Base-by-base conservation (phyloP, 2,888 invertebrate genomes). In the Stenodema calcarata region DNA sequence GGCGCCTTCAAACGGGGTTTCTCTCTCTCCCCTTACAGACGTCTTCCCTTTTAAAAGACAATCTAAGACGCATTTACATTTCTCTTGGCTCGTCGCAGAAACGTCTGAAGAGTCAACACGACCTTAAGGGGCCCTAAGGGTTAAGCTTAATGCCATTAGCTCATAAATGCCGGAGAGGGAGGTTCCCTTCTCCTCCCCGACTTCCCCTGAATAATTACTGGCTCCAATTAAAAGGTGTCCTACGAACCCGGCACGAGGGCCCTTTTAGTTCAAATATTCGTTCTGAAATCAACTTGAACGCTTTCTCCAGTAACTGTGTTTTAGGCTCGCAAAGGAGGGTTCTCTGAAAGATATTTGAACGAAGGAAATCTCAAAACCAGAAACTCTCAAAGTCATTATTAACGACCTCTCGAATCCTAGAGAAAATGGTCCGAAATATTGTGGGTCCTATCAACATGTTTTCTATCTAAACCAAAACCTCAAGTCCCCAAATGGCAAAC, bases 201-300 rank as follows among this genome's bases (percentile, higher is more conserved):
- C 0, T n/a, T 14, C n/a, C 35, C 35, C 73, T 73, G 82, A 82
- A 82, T 82, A 82, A 82, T 82, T 82, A 82, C 82, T 69, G 82
- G 35, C 69, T 82, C 82, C 82, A 82, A 82, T 82, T 82, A 82
- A 82, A 82, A 82, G 82, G 82, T 82, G 82, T 54, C 50, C 80
- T 54, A 11, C 69, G 41, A 69, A 41, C 18, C n/a, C n/a, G 16
- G 35, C 50, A 11, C n/a, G 27, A 62, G 82, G 23, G 70, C 69
- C 82, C 82, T 82, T 62, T 69, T 62, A 69, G 69, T 35, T 82
- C 69, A 41, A 82, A 82, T 82, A 69, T 62, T 69, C 69, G 23
- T 23, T 42, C 44, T 78, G 23, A 78, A 78, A 78, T 78, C 78
- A n/a, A 78, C 78, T 78, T 27, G 23, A 62, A 62, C 62, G 62